Percentiles rank a stretch among this genome's conserved stretches.
These are phyloP conservation scores for Listronotus bonariensis DNA, from an alignment of 1,140 invertebrate genomes.

Conservation along the genomic window DNA sequence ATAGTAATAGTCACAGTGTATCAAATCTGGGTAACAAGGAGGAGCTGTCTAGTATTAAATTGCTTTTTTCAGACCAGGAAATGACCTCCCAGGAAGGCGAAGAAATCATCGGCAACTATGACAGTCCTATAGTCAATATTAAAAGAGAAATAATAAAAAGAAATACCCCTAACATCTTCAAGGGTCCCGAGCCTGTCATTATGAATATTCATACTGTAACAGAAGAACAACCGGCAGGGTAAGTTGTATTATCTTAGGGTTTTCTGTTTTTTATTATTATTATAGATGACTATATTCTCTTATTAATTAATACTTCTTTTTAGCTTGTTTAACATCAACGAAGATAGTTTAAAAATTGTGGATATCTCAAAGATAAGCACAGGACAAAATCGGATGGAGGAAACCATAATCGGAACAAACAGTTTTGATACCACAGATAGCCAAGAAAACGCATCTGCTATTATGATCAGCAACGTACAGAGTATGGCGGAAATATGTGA, in stretches of 20 bases:
- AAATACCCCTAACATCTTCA: slow-evolving; percentile 22
- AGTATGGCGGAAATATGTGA: slow-evolving; percentile 23
- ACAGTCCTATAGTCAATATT: slow-evolving; percentile 42
- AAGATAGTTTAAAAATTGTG: slow-evolving; percentile 30
- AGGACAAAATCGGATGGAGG: neutral
- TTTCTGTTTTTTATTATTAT: no score
- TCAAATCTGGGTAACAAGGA: no score
- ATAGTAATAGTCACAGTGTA: no score
- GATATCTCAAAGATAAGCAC: slow-evolving; percentile 27
- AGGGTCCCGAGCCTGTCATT: slow-evolving; percentile 35
- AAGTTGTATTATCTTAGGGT: no score
- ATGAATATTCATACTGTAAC: slow-evolving; percentile 37
- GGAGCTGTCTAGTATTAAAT: no score
- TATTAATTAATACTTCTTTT: slow-evolving; percentile 3
- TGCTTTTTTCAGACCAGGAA: slow-evolving; percentile 19
- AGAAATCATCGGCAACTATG: slow-evolving; percentile 40
- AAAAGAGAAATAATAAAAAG: slow-evolving; percentile 12
- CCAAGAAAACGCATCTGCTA: slow-evolving; percentile 8
- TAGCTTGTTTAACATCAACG: slow-evolving; percentile 12
- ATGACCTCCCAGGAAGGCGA: slow-evolving; percentile 34
- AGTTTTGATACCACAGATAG: neutral
- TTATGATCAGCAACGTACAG: slow-evolving; percentile 32
- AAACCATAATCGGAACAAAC: slow-evolving; percentile 6
- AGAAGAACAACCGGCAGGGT: neutral
- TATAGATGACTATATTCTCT: no score